Percentiles rank a stretch among this genome's conserved stretches.
phyloP scores from a whole-genome alignment of 2,113 vertebrate species.

The Apeltes quadracus region DNA sequence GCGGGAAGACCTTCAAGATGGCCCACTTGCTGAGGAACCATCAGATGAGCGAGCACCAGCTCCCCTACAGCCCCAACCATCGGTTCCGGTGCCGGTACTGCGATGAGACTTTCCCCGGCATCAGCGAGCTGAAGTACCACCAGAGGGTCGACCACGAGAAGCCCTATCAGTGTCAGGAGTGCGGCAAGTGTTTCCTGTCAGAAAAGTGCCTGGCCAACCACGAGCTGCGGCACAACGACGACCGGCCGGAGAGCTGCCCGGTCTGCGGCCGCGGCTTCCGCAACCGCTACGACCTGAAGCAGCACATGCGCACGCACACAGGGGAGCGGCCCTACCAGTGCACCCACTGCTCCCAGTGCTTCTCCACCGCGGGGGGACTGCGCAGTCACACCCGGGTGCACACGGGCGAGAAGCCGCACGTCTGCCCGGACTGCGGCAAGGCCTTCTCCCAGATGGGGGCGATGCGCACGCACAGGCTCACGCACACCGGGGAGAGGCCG shows the following conservation, averaged over 20 bases:
- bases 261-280: conserved; percentile 74
- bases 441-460: conserved; percentile 77
- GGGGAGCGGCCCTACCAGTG: conserved; percentile 78
- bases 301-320: conserved; percentile 78
- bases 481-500: conserved; percentile 73
- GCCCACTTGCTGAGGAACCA: conserved; percentile 74
- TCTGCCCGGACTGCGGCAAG: conserved; percentile 76
- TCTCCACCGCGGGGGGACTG: conserved; percentile 73
- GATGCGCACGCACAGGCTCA: conserved; percentile 77
- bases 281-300: conserved; percentile 76
- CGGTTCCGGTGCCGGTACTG: conserved; percentile 77
- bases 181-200: conserved; percentile 75
- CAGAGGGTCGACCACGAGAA: conserved; percentile 75
- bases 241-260: conserved; percentile 68
- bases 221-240: conserved; percentile 73
- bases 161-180: conserved; percentile 76
- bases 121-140: conserved; percentile 76
- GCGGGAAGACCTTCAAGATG: conserved; percentile 76
- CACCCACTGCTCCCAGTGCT: conserved; percentile 75
- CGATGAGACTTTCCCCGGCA: conserved; percentile 72
- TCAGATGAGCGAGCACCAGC: conserved; percentile 76
- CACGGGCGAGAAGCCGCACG: conserved; percentile 75
- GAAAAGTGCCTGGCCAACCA: conserved; percentile 73
- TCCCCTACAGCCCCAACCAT: conserved; percentile 74
- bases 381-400: conserved; percentile 76